A percentile compares a stretch with the other conserved stretches of the same genome.
phyloP scores from a whole-genome alignment of 92 coral and sea anemone genomes.

The Siderastrea radians region DNA sequence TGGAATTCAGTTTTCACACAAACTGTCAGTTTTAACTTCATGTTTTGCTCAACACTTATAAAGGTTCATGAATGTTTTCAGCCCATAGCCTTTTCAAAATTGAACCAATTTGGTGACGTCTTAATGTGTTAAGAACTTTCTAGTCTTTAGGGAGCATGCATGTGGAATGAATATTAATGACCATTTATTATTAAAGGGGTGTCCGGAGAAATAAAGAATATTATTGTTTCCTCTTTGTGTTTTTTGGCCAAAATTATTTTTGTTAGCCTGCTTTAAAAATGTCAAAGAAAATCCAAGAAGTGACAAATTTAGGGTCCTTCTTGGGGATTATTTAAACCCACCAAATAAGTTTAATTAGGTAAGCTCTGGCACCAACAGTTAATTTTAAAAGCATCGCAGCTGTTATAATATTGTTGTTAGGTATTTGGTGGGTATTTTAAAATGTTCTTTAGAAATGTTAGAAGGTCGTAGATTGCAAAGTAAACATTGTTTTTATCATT shows the following conservation, averaged over 20 bases:
- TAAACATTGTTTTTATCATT: not conserved
- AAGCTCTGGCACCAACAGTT: not conserved
- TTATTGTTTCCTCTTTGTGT: not conserved
- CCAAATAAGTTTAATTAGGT: too few species aligned
- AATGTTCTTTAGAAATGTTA: not conserved
- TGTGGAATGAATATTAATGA: not conserved
- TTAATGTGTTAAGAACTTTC: constrained; percentile 7
- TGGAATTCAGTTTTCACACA: not conserved
- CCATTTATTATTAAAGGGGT: not conserved
- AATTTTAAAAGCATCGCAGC: not conserved
- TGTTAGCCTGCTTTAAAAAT: not conserved
- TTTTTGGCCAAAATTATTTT: not conserved
- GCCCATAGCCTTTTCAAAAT: too few species aligned
- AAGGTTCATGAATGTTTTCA: too few species aligned
- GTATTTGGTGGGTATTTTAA: not conserved
- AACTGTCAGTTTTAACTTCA: not conserved
- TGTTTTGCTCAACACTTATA: not conserved
- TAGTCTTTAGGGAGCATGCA: not conserved
- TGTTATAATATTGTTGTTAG: not conserved
- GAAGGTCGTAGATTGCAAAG: not conserved
- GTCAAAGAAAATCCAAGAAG: not conserved
- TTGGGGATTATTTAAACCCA: not conserved
- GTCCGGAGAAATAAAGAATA: not conserved
- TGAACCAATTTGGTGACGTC: not conserved
- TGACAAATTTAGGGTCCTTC: too few species aligned